phyloP scores from a whole-genome alignment of 2,888 invertebrate genomes.

The Cerastis rubricosa region DNA sequence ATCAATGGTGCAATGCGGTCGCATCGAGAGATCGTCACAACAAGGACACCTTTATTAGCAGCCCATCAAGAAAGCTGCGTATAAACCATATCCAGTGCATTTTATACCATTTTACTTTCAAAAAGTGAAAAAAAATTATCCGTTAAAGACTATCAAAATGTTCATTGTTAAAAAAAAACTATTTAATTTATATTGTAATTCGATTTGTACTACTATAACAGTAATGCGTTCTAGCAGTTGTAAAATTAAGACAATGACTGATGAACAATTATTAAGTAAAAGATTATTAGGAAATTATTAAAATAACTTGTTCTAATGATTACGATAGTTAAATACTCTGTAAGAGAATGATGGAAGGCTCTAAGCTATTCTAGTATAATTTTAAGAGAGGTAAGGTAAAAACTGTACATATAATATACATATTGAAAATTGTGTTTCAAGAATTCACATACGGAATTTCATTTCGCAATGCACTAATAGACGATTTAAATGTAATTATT shows the following conservation, averaged over 20 bases:
- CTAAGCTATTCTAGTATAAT: conserved; percentile 69
- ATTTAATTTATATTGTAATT: conserved; percentile 43
- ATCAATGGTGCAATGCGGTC: conserved; percentile 82
- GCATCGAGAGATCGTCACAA: conserved; percentile 92
- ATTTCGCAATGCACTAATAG: conserved; percentile 63
- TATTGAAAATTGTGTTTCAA: conserved; percentile 54
- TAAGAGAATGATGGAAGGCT: conserved; percentile 72
- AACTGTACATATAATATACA: conserved; percentile 47
- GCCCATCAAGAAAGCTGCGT: conserved; percentile 93
- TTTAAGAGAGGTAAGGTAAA: conserved; percentile 41
- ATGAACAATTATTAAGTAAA: conserved; percentile 74
- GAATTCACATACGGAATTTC: conserved; percentile 54
- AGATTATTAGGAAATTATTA: conserved; percentile 66
- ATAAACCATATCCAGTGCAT: conserved; percentile 67
- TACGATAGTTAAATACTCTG: conserved; percentile 71
- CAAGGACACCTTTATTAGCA: conserved; percentile 92
- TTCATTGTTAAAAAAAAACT: conserved; percentile 39
- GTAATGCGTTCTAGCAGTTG: conserved; percentile 67
- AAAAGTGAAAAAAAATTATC: conserved; percentile 31
- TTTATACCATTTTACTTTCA: conserved; percentile 25
- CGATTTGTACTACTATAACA: conserved; percentile 36
- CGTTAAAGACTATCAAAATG: conserved; percentile 23
- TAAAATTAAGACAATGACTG: conserved; percentile 77
- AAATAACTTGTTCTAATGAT: conserved; percentile 61
- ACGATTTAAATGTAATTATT: conserved; percentile 58